phyloP scores from a whole-genome alignment of 2,797 vertebrate genomes.

The Halcyon leucocephala region DNA sequence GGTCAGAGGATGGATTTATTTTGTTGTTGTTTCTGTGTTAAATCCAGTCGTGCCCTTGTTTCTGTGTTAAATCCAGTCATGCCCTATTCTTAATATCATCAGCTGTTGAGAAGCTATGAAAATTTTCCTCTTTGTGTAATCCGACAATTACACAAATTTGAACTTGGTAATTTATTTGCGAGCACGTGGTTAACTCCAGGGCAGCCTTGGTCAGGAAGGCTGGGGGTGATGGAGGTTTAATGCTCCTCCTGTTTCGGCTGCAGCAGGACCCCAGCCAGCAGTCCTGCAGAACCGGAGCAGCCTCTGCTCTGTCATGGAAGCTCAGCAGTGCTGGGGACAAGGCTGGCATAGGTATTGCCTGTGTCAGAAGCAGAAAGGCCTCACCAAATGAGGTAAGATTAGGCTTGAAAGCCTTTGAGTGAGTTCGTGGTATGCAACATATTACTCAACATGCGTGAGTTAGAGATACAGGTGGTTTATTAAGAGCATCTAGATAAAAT shows the following conservation, averaged over 20 bases:
- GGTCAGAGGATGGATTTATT: neutral
- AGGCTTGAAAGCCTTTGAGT: neutral
- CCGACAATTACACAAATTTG: neutral
- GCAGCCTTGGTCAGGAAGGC: neutral
- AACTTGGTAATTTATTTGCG: neutral
- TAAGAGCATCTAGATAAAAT: neutral
- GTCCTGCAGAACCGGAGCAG: neutral
- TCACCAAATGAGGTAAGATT: neutral
- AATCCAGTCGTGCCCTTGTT: neutral
- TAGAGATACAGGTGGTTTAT: neutral
- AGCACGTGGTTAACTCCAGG: rapidly evolving
- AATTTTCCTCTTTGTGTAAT: neutral
- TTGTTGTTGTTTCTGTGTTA: neutral
- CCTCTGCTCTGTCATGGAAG: neutral
- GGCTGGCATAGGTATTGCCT: neutral
- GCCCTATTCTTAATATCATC: neutral
- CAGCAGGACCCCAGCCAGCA: neutral
- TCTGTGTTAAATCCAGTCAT: neutral
- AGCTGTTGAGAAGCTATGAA: neutral
- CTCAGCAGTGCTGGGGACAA: neutral
- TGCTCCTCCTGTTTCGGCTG: neutral
- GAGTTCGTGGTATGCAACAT: neutral
- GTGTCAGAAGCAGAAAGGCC: neutral
- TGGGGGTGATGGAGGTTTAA: neutral
- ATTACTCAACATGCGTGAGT: neutral